A percentile compares a stretch with the other conserved stretches of the same genome.
Conservation (phyloP, 2,797 vertebrate genomes). For the Chromobotia macracanthus region DNA sequence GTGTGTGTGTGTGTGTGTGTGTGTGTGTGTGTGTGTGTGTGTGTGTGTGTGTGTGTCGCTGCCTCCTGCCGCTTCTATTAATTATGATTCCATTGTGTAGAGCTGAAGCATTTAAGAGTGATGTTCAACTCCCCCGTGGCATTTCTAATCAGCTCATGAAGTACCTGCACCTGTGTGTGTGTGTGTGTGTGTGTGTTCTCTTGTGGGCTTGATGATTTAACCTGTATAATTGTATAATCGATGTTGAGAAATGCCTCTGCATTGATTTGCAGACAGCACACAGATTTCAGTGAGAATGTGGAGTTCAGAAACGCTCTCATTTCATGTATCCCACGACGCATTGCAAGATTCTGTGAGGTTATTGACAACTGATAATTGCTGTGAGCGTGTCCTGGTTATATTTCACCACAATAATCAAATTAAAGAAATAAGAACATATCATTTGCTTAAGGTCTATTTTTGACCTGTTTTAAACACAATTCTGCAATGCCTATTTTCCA, state of each 20-base stretch:
- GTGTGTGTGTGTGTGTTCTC: constrained; percentile 20
- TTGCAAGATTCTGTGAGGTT: too few species aligned
- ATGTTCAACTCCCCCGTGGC: constrained; percentile 80
- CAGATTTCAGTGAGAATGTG: constrained; percentile 58
- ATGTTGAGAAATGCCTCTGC: constrained; percentile 74
- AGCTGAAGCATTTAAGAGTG: constrained; percentile 82
- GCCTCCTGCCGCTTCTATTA: constrained; percentile 83
- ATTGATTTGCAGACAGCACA: constrained; percentile 69
- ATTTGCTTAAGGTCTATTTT: too few species aligned
- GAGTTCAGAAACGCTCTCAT: constrained; percentile 58
- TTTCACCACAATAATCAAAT: too few species aligned
- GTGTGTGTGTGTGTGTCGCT: constrained; percentile 80
- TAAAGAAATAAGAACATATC: too few species aligned
- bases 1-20: constrained; percentile 64
- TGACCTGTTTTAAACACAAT: too few species aligned
- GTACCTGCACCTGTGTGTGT: constrained; percentile 57
- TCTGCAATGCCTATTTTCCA: too few species aligned
- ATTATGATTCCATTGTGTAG: constrained; percentile 85
- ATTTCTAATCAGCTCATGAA: constrained; percentile 66
- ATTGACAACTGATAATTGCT: constrained; percentile 50
- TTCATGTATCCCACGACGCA: not conserved
- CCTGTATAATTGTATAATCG: constrained; percentile 77
- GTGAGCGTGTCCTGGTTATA: constrained; percentile 40
- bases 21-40: constrained; percentile 83
- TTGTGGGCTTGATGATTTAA: constrained; percentile 65